Evolutionary conservation across 1,140 invertebrate species (phyloP), one percentile per base, ranked within the genome.

Genomic region (Penaeus chinensis): DNA sequence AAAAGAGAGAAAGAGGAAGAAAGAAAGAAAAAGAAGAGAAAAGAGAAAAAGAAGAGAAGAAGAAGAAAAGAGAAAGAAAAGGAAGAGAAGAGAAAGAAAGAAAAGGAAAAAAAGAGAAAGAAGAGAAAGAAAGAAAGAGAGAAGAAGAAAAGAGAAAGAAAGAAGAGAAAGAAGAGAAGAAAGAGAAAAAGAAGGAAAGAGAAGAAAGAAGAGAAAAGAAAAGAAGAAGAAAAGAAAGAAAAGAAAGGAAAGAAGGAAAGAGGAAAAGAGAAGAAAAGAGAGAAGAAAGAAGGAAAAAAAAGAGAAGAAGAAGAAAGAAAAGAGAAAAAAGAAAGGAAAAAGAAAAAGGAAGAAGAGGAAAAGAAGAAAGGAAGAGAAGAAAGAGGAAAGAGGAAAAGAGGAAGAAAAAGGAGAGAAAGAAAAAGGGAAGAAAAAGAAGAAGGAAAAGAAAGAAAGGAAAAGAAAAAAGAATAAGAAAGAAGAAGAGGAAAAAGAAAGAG

Each of bases 351-450:
- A 7, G 7, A 66, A 7, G 63, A n/a, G 63, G n/a, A 65, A n/a
- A 65, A 65, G 63, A 65, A 65, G 63, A 65, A 65, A n/a, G 63
- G n/a, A n/a, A n/a, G n/a, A n/a, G 63, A n/a, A n/a, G n/a, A 65
- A n/a, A 65, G n/a, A n/a, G n/a, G n/a, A n/a, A 65, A 65, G 63
- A n/a, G n/a, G 63, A n/a, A 65, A n/a, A n/a, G 63, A n/a, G n/a
- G n/a, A n/a, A 65, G n/a, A n/a, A 65, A 65, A n/a, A 65, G n/a
- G 63, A n/a, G n/a, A n/a, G 63, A 65, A n/a, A n/a, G 63, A n/a
- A 65, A 65, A n/a, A 65, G n/a, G 63, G n/a, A 65, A n/a, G n/a
- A 65, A n/a, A 65, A 65, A n/a, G n/a, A 65, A n/a, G 63, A 65
- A n/a, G 63, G n/a, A n/a, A n/a, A n/a, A n/a, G n/a, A 65, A n/a